Percentiles rank a stretch among this genome's conserved stretches.
Conservation (phyloP, 2,888 invertebrate genomes). For the Hypercompe scribonia region DNA sequence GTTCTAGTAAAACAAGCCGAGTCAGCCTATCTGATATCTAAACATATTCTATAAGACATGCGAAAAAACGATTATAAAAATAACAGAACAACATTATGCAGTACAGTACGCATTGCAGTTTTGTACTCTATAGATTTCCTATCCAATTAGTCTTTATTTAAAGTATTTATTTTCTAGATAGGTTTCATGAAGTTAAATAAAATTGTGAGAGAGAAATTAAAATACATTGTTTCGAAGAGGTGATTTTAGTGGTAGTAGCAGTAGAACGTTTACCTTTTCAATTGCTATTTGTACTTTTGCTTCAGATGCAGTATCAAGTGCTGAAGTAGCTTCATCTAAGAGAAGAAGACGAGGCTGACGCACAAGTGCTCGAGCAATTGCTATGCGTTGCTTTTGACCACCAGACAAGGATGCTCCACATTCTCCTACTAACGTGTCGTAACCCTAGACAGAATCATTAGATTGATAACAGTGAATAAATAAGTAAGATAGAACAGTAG, state of each 20-base stretch:
- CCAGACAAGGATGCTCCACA: constrained; percentile 88
- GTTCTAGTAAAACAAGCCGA: neutral
- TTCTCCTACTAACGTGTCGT: constrained; percentile 85
- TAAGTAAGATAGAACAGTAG: neutral
- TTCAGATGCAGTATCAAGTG: constrained; percentile 89
- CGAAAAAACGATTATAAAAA: neutral
- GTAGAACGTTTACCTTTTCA: constrained; percentile 49
- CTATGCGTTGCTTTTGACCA: constrained; percentile 90
- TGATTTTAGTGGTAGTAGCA: neutral
- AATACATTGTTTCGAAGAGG: neutral
- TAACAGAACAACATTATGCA: no score
- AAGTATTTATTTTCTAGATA: neutral
- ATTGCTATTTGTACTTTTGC: constrained; percentile 66
- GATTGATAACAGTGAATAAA: neutral
- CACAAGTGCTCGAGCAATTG: constrained; percentile 89
- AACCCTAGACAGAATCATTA: constrained; percentile 79
- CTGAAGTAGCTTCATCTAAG: constrained; percentile 88
- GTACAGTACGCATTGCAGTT: no score
- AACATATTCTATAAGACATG: neutral
- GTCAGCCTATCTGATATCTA: neutral
- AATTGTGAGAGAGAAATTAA: neutral
- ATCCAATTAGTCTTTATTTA: neutral
- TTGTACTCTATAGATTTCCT: neutral
- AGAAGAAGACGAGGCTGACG: constrained; percentile 86
- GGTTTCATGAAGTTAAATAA: neutral